A percentile compares a stretch with the other conserved stretches of the same genome.
phyloP scores from a whole-genome alignment of 2,113 vertebrate genomes.

The Saguinus midas region DNA sequence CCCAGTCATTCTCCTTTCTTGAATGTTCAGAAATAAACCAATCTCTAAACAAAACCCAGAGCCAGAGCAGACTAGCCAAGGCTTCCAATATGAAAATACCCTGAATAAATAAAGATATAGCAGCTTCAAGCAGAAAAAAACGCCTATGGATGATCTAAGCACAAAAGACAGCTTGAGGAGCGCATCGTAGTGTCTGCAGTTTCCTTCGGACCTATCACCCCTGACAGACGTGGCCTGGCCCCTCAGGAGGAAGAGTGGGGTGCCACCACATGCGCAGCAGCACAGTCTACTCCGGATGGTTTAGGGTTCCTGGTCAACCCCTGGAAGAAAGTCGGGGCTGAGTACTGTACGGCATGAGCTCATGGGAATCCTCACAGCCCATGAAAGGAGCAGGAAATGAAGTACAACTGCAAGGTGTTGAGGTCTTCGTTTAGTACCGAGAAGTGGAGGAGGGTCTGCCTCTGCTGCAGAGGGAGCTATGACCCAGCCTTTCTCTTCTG shows the following conservation, averaged over 20 bases:
- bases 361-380: not conserved
- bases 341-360: not conserved
- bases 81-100: slow-evolving; percentile 64
- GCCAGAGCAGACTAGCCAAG: slow-evolving; percentile 35
- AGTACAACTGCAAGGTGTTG: not conserved
- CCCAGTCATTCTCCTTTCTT: slow-evolving; percentile 45
- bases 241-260: not conserved
- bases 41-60: slow-evolving; percentile 64
- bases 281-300: not conserved
- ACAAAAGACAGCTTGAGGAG: not conserved
- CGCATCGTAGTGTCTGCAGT: slow-evolving; percentile 52
- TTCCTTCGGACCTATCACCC: not conserved
- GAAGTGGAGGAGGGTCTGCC: not conserved
- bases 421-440: slow-evolving; percentile 42
- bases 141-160: not conserved
- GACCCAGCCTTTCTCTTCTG: not conserved
- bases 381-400: not conserved
- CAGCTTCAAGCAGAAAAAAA: slow-evolving; percentile 75
- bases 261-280: not conserved
- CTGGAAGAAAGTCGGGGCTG: slow-evolving; percentile 18
- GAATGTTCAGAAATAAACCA: slow-evolving; percentile 46
- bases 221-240: not conserved
- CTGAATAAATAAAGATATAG: slow-evolving; percentile 81
- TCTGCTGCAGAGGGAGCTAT: not conserved
- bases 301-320: slow-evolving; percentile 41